Percentiles rank a stretch among this genome's conserved stretches.
Conservation (phyloP, 2,797 vertebrate species). For the Tragopan temminckii region DNA sequence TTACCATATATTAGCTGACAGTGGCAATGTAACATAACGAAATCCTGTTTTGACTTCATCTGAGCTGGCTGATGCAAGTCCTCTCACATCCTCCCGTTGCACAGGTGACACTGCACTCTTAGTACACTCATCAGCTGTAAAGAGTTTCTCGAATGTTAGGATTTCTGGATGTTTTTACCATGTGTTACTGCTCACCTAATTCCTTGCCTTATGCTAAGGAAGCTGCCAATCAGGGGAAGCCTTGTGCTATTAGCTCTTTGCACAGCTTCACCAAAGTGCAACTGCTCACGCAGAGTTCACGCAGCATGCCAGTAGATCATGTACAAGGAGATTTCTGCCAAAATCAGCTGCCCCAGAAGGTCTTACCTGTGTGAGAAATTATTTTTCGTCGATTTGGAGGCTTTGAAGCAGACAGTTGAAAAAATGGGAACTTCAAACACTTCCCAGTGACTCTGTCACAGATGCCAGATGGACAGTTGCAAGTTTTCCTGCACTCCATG, state of each 20-base stretch:
- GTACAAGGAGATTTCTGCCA: neutral
- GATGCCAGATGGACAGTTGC: conserved; percentile 91
- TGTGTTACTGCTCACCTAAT: neutral
- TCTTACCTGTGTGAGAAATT: conserved; percentile 86
- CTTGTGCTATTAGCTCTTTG: neutral
- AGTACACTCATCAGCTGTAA: neutral
- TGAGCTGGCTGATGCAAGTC: neutral
- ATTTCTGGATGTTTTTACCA: neutral
- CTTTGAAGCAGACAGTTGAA: conserved; percentile 84
- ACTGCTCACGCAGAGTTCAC: accelerated
- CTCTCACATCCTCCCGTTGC: neutral
- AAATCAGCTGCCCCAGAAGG: neutral
- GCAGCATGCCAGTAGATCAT: accelerated
- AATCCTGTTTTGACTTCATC: neutral
- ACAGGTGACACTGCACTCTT: neutral
- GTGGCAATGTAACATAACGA: neutral
- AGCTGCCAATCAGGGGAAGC: neutral
- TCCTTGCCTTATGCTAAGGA: neutral
- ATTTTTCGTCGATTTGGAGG: conserved; percentile 81
- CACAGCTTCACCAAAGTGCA: neutral
- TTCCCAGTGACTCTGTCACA: conserved; percentile 94
- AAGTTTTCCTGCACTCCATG: conserved; percentile 91
- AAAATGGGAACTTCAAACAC: conserved; percentile 92
- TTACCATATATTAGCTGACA: neutral
- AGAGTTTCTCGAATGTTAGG: neutral